A percentile compares a stretch with the other conserved stretches of the same genome.
Evolutionary conservation across 2,113 vertebrate species (phyloP).

Genomic region (Dromas ardeola): DNA sequence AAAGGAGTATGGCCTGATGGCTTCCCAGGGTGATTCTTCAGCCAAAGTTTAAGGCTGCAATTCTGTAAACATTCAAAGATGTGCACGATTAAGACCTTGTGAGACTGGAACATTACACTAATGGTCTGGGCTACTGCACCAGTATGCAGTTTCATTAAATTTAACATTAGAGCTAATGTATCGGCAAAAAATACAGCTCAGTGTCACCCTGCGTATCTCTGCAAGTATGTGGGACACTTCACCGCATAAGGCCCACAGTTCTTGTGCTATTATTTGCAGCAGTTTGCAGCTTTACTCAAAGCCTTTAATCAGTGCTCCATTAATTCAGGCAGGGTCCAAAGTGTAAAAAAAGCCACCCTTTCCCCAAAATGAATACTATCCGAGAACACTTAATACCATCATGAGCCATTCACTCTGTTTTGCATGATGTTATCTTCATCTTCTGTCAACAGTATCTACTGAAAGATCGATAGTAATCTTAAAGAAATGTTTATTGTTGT

Average conservation of each 20-base stretch:
- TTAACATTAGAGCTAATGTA: not conserved
- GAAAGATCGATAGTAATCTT: slow-evolving; percentile 46
- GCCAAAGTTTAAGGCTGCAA: not conserved
- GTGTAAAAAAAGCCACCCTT: not conserved
- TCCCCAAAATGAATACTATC: not conserved
- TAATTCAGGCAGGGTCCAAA: not conserved
- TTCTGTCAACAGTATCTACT: slow-evolving; percentile 41
- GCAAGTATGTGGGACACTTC: not conserved
- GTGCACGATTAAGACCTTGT: not conserved
- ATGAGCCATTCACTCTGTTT: not conserved
- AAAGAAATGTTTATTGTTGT: slow-evolving; percentile 57
- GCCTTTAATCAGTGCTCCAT: not conserved
- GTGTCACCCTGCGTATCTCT: not conserved
- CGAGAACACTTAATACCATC: not conserved
- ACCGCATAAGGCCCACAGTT: not conserved
- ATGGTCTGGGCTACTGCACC: not conserved
- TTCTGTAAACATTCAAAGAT: not conserved
- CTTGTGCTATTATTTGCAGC: not conserved
- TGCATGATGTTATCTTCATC: slow-evolving; percentile 31
- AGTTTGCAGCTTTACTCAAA: not conserved
- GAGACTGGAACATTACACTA: not conserved
- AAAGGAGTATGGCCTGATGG: not conserved
- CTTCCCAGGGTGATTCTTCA: not conserved
- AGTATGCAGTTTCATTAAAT: not conserved
- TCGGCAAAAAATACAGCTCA: not conserved